A percentile compares a stretch with the other conserved stretches of the same genome.
phyloP scores from a whole-genome alignment of 2,797 vertebrate species.

The Phataginus tetradactyla region DNA sequence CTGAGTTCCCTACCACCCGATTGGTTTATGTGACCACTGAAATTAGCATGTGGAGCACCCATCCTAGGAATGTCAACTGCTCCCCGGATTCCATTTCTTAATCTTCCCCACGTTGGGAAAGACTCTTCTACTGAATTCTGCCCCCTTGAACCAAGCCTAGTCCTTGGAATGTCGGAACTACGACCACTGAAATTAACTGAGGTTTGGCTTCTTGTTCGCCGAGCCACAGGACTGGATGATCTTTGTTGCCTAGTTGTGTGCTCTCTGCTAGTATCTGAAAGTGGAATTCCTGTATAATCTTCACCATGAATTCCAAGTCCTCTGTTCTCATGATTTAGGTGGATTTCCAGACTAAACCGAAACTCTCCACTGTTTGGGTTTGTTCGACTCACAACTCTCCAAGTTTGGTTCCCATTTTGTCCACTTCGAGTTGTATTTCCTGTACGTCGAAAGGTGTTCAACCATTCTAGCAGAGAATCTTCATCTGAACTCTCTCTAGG shows the following conservation, averaged over 20 bases:
- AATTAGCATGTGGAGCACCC: slow-evolving; percentile 69
- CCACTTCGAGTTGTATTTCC: slow-evolving; percentile 96
- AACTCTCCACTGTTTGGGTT: slow-evolving; percentile 97
- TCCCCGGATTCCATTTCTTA: slow-evolving; percentile 79
- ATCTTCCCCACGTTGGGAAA: slow-evolving; percentile 68
- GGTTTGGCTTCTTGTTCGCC: slow-evolving; percentile 83
- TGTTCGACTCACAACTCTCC: slow-evolving; percentile 96
- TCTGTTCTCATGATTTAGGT: slow-evolving; percentile 96
- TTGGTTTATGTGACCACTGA: slow-evolving; percentile 76
- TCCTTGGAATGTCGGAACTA: slow-evolving; percentile 65
- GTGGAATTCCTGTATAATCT: slow-evolving; percentile 70
- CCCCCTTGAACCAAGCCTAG: slow-evolving; percentile 58
- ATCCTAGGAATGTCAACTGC: slow-evolving; percentile 55
- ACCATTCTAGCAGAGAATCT: slow-evolving; percentile 95
- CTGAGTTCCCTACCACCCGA: slow-evolving; percentile 72
- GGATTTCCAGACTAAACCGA: slow-evolving; percentile 97
- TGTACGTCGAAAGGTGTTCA: slow-evolving; percentile 94
- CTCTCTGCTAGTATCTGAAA: slow-evolving; percentile 70
- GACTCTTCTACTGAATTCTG: slow-evolving; percentile 77
- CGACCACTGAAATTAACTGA: slow-evolving; percentile 57
- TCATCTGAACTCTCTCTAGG: slow-evolving; percentile 91
- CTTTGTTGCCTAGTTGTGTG: slow-evolving; percentile 73
- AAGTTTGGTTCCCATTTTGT: slow-evolving; percentile 97
- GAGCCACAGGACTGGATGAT: slow-evolving; percentile 79
- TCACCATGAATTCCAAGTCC: slow-evolving; percentile 76